These are phyloP conservation scores for Leptinotarsa texana DNA, from an alignment of 1,140 invertebrate species.

Conservation along the genomic window DNA sequence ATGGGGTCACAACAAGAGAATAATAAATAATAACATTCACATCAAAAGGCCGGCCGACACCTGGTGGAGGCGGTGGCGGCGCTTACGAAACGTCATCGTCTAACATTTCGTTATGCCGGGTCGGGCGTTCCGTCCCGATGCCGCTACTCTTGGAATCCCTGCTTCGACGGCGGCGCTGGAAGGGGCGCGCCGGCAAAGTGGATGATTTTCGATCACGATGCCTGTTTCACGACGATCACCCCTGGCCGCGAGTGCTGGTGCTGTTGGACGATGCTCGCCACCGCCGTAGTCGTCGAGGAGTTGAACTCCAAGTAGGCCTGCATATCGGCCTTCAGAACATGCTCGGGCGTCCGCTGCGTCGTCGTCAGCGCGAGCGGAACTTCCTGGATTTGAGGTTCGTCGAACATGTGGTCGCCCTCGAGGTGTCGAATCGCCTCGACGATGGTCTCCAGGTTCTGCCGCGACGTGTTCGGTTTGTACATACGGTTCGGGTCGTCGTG, in stretches of 20 bases:
- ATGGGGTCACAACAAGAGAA: slow-evolving; percentile 8
- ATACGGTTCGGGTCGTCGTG: slow-evolving; percentile 64
- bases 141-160: slow-evolving; percentile 4
- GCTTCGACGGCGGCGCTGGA: slow-evolving; percentile 12
- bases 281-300: slow-evolving; percentile 26
- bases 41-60: slow-evolving; percentile 18
- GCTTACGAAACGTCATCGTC: slow-evolving; percentile 16
- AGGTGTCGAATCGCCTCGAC: slow-evolving; percentile 96
- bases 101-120: slow-evolving; percentile 19
- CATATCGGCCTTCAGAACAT: slow-evolving; percentile 65
- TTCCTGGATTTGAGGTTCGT: slow-evolving; percentile 68
- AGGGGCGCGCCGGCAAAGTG: slow-evolving; percentile 40
- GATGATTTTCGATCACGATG: slow-evolving; percentile 58
- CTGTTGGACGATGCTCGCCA: slow-evolving; percentile 47
- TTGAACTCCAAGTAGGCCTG: slow-evolving; percentile 66
- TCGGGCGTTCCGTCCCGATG: slow-evolving; percentile 7
- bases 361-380: slow-evolving; percentile 76
- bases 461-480: slow-evolving; percentile 78
- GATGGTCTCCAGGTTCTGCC: slow-evolving; percentile 95
- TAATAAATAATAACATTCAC: slow-evolving; percentile 21
- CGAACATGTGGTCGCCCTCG: slow-evolving; percentile 92
- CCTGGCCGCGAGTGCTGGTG: slow-evolving; percentile 76
- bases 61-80: neutral
- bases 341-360: slow-evolving; percentile 64
- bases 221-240: slow-evolving; percentile 83